A percentile compares a stretch with the other conserved stretches of the same genome.
These are phyloP conservation scores for Notothenia rossii DNA, from an alignment of 2,113 vertebrate species.

Conservation along the genomic window DNA sequence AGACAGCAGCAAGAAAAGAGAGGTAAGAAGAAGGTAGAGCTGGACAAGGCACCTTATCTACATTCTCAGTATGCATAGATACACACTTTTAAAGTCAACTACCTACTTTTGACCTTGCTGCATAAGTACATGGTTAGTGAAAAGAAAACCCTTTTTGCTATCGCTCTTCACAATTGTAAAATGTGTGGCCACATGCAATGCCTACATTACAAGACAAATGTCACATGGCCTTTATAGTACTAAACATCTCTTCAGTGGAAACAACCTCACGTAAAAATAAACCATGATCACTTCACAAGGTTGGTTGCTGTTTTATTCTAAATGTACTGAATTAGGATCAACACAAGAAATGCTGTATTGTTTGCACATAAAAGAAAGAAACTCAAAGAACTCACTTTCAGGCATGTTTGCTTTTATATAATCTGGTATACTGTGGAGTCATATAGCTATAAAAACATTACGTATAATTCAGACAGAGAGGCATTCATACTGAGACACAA, in stretches of 20 bases:
- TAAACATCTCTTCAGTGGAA: conserved; percentile 8
- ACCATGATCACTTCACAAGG: conserved; percentile 40
- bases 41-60: background rate
- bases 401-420: conserved; percentile 14
- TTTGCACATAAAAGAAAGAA: conserved; percentile 26
- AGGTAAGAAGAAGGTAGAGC: conserved; percentile 23
- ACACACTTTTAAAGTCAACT: background rate
- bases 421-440: background rate
- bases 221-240: background rate
- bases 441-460: conserved; percentile 25
- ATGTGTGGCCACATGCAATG: background rate
- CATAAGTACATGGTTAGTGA: background rate
- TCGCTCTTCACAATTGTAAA: background rate
- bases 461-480: background rate
- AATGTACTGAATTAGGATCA: conserved; percentile 27
- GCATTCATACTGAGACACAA: background rate
- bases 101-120: background rate
- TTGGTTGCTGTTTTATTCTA: conserved; percentile 55
- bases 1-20: conserved; percentile 58
- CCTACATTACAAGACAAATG: background rate
- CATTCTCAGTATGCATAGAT: background rate
- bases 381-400: conserved; percentile 14
- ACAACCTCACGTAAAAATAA: conserved; percentile 24
- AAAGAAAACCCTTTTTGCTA: background rate
- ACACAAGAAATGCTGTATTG: conserved; percentile 18